Percentiles rank a stretch among this genome's conserved stretches.
These are phyloP conservation scores for Pangasius mekongensis DNA, from an alignment of 2,797 vertebrate genomes.

Conservation along the genomic window DNA sequence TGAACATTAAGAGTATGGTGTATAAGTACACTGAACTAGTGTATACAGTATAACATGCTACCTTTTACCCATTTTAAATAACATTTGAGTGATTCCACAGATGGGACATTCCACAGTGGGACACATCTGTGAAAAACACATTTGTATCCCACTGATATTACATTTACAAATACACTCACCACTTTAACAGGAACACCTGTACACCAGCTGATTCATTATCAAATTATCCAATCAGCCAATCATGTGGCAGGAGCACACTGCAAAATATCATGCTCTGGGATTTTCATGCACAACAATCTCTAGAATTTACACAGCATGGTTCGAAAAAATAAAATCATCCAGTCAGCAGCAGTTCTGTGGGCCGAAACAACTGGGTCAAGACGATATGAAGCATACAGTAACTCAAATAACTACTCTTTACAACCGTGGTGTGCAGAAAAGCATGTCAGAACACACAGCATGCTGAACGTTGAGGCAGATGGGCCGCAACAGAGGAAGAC, in stretches of 20 bases:
- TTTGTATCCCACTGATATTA: not conserved
- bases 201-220: not conserved
- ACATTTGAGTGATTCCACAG: not conserved
- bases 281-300: not conserved
- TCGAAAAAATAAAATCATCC: not conserved
- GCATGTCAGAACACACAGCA: not conserved
- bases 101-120: not conserved
- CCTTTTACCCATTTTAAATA: not conserved
- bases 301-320: not conserved
- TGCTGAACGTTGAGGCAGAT: not conserved
- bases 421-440: not conserved
- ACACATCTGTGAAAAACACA: not conserved
- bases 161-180: not conserved
- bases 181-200: too few relatives aligned
- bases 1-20: not conserved
- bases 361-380: not conserved
- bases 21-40: not conserved
- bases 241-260: not conserved
- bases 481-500: not conserved
- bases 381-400: not conserved
- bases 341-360: too few relatives aligned
- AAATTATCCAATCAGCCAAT: not conserved
- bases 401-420: not conserved
- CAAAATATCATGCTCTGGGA: not conserved
- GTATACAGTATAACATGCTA: not conserved